Evolutionary conservation across 2,797 vertebrate species (phyloP), one percentile per base, ranked within the genome.

Genomic region (Acrossocheilus fasciatus): DNA sequence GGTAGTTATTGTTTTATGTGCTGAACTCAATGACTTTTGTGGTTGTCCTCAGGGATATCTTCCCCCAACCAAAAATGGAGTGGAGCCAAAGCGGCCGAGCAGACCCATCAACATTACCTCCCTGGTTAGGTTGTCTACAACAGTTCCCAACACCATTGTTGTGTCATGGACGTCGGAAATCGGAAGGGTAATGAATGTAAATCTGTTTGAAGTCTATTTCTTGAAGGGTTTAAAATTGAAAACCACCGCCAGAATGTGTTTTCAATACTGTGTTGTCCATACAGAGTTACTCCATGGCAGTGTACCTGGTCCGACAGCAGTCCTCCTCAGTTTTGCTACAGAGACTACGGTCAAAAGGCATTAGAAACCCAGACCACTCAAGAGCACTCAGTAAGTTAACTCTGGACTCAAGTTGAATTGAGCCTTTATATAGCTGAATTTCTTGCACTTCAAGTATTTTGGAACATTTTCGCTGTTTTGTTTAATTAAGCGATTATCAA

Each of bases 71-170:
- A 99, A 99, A 98, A 99, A 99, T 47, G 98, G 98, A 86, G 98
- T 99, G 3, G 98, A 99, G 96, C 98, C 98, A 94, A 99, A 99
- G 96, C 96, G 98, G 93, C 98, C 98, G 88, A 99, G 98, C 95
- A 94, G 98, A 95, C 97, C 98, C 93, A 99, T 99, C 94, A 99
- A 99, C 93, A 99, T 99, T 96, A 99, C 98, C 96, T 99, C 98
- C 92, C 96, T 99, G 91, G 97, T 99, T 90, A 95, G 98, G 86
- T 91, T 99, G 90, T 99, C 98, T 90, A 99, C 98, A 85, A 99
- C 98, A 39, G 98, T 98, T 87, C 98, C 98, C 89, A 99, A 99
- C 92, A 99, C 98, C 88, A 99, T 99, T 6, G 97, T 99, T 20
- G 98, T 98, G 87, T 99, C 98, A 2, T 99, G 98, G 98, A 99